These are phyloP conservation scores for Stenichneumon culpator DNA, from an alignment of 2,888 invertebrate species.

Conservation along the genomic window DNA sequence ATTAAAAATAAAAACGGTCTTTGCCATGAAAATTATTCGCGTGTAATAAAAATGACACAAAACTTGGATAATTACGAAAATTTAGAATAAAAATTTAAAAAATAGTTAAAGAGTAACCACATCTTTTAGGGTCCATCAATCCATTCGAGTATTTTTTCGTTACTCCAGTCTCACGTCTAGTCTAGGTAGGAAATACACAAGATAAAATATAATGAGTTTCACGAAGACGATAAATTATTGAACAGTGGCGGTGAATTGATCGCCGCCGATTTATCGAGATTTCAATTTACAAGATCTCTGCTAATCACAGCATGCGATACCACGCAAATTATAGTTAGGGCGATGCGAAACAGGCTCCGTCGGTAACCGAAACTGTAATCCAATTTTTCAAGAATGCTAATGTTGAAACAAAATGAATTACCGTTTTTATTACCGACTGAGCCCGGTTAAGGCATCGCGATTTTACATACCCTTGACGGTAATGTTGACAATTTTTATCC, in stretches of 20 bases:
- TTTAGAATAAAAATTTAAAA: constrained; percentile 10
- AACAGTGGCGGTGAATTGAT: constrained; percentile 51
- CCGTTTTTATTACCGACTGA: too few relatives aligned
- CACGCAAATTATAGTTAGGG: constrained; percentile 62
- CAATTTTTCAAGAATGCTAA: too few relatives aligned
- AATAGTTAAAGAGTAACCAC: neutral
- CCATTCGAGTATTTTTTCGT: constrained; percentile 45
- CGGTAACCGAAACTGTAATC: too few relatives aligned
- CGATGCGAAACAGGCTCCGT: neutral
- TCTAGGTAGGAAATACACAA: constrained; percentile 28
- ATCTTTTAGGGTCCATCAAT: constrained; percentile 47
- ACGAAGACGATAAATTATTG: constrained; percentile 43
- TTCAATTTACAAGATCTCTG: constrained; percentile 68
- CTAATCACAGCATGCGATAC: constrained; percentile 73
- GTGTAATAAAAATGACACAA: constrained; percentile 42
- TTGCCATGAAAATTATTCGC: constrained; percentile 41
- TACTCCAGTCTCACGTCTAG: constrained; percentile 26
- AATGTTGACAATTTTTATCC: constrained; percentile 67
- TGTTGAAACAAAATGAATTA: too few relatives aligned
- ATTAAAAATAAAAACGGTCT: constrained; percentile 50
- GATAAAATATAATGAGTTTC: constrained; percentile 50
- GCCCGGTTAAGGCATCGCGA: too few relatives aligned
- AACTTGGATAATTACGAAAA: constrained; percentile 42
- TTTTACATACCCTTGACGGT: too few relatives aligned
- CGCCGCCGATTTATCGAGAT: constrained; percentile 42